Conservation (phyloP, 2,888 invertebrate genomes). For the Cryptus viduatorius region DNA sequence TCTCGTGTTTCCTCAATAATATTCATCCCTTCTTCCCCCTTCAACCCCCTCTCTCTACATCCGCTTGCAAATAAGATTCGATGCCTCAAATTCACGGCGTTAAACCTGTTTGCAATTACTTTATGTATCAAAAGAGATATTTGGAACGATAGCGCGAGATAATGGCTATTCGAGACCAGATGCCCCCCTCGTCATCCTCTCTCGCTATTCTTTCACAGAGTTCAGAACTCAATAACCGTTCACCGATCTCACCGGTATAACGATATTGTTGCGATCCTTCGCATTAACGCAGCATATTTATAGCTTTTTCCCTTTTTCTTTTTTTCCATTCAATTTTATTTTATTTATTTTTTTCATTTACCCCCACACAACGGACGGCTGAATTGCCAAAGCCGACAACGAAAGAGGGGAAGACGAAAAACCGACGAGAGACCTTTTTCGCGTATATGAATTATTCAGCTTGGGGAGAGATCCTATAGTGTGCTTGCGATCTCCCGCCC, state of each 20-base stretch:
- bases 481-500: conserved; percentile 53
- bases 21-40: conserved; percentile 13
- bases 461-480: conserved; percentile 40
- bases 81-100: conserved; percentile 47
- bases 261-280: conserved; percentile 64
- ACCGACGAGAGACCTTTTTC: conserved; percentile 39
- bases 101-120: conserved; percentile 62
- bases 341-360: conserved; percentile 23
- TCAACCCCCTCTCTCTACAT: background rate
- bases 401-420: conserved; percentile 11
- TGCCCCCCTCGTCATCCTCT: conserved; percentile 18
- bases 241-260: conserved; percentile 46
- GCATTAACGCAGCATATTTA: conserved; percentile 70
- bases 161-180: conserved; percentile 48
- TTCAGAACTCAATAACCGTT: conserved; percentile 50
- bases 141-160: conserved; percentile 58
- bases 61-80: conserved; percentile 45
- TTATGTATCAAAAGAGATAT: conserved; percentile 55
- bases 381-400: conserved; percentile 7
- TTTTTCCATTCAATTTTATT: conserved; percentile 29
- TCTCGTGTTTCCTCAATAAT: conserved; percentile 17
- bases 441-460: conserved; percentile 79
- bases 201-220: conserved; percentile 57
- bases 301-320: conserved; percentile 53
- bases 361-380: conserved; percentile 9